A percentile compares a stretch with the other conserved stretches of the same genome.
phyloP scores from a whole-genome alignment of 2,113 vertebrate species.

The Notarius quadriscutis region DNA sequence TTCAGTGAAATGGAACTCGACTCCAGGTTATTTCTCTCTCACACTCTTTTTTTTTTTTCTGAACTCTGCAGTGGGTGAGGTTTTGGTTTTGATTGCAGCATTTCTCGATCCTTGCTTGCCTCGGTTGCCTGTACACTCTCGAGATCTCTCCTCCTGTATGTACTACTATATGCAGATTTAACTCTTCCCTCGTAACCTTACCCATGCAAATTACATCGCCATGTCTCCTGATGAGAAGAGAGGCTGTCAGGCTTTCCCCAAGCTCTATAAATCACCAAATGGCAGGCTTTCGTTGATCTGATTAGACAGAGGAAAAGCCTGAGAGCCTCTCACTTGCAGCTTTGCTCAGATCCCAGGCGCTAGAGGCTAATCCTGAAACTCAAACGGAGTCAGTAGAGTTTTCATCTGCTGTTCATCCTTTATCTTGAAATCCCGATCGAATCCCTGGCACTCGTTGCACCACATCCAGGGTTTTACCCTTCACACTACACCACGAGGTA shows the following conservation, averaged over 20 bases:
- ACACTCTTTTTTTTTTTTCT: constrained; percentile 26
- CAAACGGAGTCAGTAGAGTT: background rate
- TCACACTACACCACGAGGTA: background rate
- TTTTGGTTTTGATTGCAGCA: constrained; percentile 21
- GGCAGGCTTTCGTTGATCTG: constrained; percentile 62
- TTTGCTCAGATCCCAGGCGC: background rate
- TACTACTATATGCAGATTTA: constrained; percentile 67
- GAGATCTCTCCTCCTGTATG: constrained; percentile 26
- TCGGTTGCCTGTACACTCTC: constrained; percentile 58
- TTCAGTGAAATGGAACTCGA: constrained; percentile 48
- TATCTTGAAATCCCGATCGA: constrained; percentile 42
- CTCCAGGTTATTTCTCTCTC: constrained; percentile 33
- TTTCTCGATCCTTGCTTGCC: constrained; percentile 29
- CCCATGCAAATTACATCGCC: constrained; percentile 70
- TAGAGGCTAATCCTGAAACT: constrained; percentile 17
- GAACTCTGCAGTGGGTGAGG: constrained; percentile 39
- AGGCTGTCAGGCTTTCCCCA: constrained; percentile 63
- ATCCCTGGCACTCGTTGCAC: constrained; percentile 1
- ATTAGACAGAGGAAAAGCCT: constrained; percentile 46
- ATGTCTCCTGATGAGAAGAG: constrained; percentile 70
- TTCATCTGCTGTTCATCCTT: constrained; percentile 27
- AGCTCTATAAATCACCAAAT: constrained; percentile 70
- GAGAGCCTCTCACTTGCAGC: constrained; percentile 35
- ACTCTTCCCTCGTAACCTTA: constrained; percentile 56
- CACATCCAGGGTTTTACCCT: constrained; percentile 22